phyloP scores from a whole-genome alignment of 2,888 invertebrate genomes.

The Willowsia nigromaculata region DNA sequence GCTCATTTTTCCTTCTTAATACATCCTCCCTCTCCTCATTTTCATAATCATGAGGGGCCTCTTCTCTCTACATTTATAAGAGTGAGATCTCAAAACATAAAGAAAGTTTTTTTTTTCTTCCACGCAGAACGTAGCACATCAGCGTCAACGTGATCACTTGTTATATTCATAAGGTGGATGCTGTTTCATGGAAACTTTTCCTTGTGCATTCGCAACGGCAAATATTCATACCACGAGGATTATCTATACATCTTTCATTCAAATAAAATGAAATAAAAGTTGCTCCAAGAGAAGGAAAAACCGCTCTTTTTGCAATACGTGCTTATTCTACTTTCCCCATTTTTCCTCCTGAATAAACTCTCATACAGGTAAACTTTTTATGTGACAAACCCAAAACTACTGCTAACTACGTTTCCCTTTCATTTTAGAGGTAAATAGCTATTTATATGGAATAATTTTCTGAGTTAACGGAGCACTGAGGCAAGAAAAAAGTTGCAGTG shows the following conservation, averaged over 20 bases:
- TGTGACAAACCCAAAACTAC: neutral
- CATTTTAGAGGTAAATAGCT: neutral
- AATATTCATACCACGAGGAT: neutral
- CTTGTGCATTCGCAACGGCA: neutral
- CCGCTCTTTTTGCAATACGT: neutral
- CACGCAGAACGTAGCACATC: too few species aligned
- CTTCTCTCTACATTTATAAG: neutral
- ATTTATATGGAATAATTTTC: neutral
- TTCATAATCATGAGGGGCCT: conserved; percentile 2
- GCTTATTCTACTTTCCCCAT: neutral
- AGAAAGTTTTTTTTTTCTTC: neutral
- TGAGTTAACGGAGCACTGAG: neutral
- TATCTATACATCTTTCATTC: neutral
- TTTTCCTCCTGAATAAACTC: neutral
- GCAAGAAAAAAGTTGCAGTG: neutral
- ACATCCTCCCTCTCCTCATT: neutral
- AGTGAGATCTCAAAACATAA: neutral
- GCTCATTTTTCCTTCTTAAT: neutral
- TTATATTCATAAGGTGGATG: neutral
- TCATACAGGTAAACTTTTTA: neutral
- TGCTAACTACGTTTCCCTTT: neutral
- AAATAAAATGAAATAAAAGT: neutral
- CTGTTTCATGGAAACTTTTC: too few species aligned
- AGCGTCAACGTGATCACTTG: neutral
- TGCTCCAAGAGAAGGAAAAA: too few species aligned